Evolutionary conservation across 2,113 vertebrate species (phyloP), one percentile per base, ranked within the genome.

Genomic region (Eublepharis macularius): DNA sequence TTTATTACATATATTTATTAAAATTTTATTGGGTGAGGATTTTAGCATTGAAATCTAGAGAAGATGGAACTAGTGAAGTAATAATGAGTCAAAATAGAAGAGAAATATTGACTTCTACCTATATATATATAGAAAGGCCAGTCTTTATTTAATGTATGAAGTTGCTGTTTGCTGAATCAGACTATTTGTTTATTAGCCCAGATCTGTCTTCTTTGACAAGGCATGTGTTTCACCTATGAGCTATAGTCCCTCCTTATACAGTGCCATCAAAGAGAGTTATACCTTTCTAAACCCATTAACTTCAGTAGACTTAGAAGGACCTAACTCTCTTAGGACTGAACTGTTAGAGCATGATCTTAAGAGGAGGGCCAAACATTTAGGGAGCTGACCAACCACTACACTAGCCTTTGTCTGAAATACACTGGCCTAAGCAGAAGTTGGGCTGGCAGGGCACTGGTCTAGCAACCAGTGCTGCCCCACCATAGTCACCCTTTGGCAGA

Each of bases 1-100:
- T 83, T 75, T 83, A 75, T 65, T 75, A 45, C 51, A 63, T 60
- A 70, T 34, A 12, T 83, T 83, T 83, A 45, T 83, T 75, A 83
- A 83, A 45, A 65, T 65, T 63, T 75, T 83, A 83, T 75, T 54
- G 8, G 34, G 36, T 51, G 43, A 8, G 68, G 43, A 60, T 82
- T 82, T 83, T 60, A 57, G 29, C 60, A 21, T 57, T 65, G 32
- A 65, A 16, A 19, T 29, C 32, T 83, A 43, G 19, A 12, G 6
- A 75, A 34, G 1, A 26, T 29, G 6, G 26, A 60, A 75, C n/a
- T 60, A n/a, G 49, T 45, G 16, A 51, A 54, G 54, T 41, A 57
- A 43, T 60, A 63, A 54, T 13, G 29, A 13, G 29, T 51, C 39
- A 21, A 32, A 49, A 76, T 49, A 49, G 45, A 51, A 76, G 47